These are phyloP conservation scores for Hemistola chrysoprasaria DNA, from an alignment of 2,888 invertebrate species.

Conservation along the genomic window DNA sequence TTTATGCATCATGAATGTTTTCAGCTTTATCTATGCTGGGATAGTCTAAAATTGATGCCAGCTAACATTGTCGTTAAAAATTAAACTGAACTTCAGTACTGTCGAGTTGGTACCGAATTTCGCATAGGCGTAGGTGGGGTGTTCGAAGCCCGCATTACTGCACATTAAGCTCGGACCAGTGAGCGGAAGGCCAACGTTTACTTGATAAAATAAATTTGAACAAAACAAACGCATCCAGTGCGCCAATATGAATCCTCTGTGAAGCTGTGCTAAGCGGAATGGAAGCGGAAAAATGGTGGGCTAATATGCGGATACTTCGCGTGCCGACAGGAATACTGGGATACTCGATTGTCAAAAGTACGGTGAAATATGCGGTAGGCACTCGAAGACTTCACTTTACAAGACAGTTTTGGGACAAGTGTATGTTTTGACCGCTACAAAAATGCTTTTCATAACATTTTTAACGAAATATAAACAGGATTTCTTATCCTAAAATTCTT, in stretches of 20 bases:
- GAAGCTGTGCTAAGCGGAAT: constrained; percentile 75
- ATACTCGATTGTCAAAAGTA: constrained; percentile 31
- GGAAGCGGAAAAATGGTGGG: constrained; percentile 77
- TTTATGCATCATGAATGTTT: no score
- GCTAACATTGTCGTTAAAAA: no score
- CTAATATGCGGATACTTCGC: constrained; percentile 76
- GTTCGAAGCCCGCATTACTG: constrained; percentile 62
- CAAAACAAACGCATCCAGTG: constrained; percentile 78
- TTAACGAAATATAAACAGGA: no score
- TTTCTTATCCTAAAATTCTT: no score
- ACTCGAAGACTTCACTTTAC: constrained; percentile 9
- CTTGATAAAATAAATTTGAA: constrained; percentile 81
- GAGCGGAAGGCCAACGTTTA: constrained; percentile 73
- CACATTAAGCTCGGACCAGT: constrained; percentile 67
- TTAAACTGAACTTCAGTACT: constrained; percentile 7
- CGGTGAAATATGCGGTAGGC: constrained; percentile 28
- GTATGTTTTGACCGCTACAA: neutral
- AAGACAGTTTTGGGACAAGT: constrained; percentile 10
- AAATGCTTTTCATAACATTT: no score
- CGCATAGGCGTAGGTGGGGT: constrained; percentile 30
- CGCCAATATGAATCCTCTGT: constrained; percentile 79
- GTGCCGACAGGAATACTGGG: constrained; percentile 42
- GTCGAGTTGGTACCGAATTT: constrained; percentile 20
- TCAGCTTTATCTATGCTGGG: no score
- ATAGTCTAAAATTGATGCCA: no score